phyloP scores from a whole-genome alignment of 2,888 invertebrate species.

The Parascotia fuliginaria region DNA sequence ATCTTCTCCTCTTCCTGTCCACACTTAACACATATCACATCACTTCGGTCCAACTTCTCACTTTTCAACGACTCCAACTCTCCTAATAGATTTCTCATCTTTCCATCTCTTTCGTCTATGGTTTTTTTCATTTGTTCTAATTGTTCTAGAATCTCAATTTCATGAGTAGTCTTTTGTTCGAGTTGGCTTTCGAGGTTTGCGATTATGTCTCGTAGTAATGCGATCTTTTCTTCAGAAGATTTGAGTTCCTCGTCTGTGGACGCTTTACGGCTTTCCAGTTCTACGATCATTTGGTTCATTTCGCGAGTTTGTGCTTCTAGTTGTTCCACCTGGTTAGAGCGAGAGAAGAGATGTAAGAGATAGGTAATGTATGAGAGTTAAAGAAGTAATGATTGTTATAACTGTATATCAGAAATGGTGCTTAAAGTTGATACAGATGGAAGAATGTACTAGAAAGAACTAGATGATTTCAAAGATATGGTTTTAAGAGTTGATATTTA shows the following conservation, averaged over 20 bases:
- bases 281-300: conserved; percentile 86
- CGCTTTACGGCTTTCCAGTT: conserved; percentile 87
- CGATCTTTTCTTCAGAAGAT: conserved; percentile 91
- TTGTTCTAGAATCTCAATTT: conserved; percentile 87
- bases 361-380: conserved; percentile 14
- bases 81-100: conserved; percentile 82
- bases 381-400: neutral
- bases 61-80: conserved; percentile 83
- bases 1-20: conserved; percentile 61
- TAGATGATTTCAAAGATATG: too few species aligned
- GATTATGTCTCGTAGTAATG: conserved; percentile 91
- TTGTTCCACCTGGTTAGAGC: conserved; percentile 88
- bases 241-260: conserved; percentile 90
- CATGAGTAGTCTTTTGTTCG: conserved; percentile 87
- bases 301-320: conserved; percentile 91
- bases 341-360: conserved; percentile 11
- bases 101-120: conserved; percentile 84
- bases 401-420: neutral
- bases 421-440: too few species aligned
- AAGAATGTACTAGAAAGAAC: too few species aligned
- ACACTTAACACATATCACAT: conserved; percentile 65
- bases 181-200: conserved; percentile 91
- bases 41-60: conserved; percentile 71
- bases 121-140: conserved; percentile 84
- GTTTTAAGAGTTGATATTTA: too few species aligned